phyloP scores from a whole-genome alignment of 30 jellyfish, hydroid and myxozoan species.

The Hydractinia echinata region DNA sequence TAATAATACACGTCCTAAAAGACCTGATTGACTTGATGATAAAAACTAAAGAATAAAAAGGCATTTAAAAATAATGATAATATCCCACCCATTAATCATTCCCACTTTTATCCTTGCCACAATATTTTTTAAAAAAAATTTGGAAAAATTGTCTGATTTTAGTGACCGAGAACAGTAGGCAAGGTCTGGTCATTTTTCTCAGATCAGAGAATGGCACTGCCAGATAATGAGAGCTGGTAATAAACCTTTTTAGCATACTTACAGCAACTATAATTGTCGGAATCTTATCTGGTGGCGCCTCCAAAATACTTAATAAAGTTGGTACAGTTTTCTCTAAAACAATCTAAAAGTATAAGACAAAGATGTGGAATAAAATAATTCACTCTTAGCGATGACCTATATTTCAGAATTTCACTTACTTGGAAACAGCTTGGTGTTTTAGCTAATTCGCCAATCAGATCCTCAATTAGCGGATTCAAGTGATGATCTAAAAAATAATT shows the following conservation, averaged over 20 bases:
- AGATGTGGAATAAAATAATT: neutral
- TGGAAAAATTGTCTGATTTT: too few relatives aligned
- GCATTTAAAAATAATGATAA: too few relatives aligned
- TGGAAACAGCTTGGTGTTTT: constrained; percentile 61
- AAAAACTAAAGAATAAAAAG: too few relatives aligned
- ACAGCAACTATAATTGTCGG: constrained; percentile 82
- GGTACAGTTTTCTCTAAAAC: constrained; percentile 86
- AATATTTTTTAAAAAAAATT: too few relatives aligned
- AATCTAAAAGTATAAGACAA: constrained; percentile 31
- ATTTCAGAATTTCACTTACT: constrained; percentile 35
- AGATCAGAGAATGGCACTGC: too few relatives aligned
- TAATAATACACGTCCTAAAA: too few relatives aligned
- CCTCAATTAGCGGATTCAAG: constrained; percentile 71
- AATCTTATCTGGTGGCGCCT: constrained; percentile 78
- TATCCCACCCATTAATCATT: too few relatives aligned
- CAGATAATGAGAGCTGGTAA: neutral
- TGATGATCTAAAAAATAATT: constrained; percentile 59
- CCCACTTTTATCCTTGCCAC: too few relatives aligned
- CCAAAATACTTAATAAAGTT: constrained; percentile 70
- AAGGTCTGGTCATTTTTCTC: too few relatives aligned
- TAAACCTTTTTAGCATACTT: neutral
- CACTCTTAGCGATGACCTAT: neutral
- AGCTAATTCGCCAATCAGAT: constrained; percentile 70
- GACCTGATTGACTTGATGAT: too few relatives aligned
- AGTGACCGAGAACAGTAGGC: too few relatives aligned